phyloP scores from a whole-genome alignment of 2,113 vertebrate genomes.

The Sinocyclocheilus rhinocerous region DNA sequence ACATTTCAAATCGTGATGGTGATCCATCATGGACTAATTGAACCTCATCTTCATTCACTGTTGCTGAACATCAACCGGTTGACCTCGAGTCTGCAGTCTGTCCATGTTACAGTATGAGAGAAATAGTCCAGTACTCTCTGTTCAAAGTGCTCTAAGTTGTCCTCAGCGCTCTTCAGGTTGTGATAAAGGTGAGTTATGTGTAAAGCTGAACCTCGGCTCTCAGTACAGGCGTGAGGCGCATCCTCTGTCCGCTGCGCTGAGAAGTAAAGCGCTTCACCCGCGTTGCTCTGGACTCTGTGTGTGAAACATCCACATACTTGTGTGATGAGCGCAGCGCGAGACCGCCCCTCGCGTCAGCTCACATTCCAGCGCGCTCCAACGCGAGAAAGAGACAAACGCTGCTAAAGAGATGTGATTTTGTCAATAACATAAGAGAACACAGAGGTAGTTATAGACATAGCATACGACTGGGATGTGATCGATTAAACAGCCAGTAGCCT shows the following conservation, averaged over 20 bases:
- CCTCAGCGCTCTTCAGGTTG: background rate
- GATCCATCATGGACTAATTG: conserved; percentile 51
- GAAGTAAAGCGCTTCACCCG: background rate
- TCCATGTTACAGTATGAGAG: conserved; percentile 15
- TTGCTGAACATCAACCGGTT: conserved; percentile 10
- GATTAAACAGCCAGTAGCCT: background rate
- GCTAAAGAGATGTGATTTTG: background rate
- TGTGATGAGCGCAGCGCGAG: conserved; percentile 40
- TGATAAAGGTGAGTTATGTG: background rate
- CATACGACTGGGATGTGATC: background rate
- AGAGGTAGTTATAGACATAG: background rate
- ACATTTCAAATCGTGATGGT: conserved; percentile 53
- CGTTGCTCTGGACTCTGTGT: background rate
- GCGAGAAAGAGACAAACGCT: background rate
- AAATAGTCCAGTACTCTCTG: background rate
- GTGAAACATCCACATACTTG: conserved; percentile 36
- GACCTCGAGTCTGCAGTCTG: background rate
- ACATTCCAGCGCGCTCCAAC: conserved; percentile 24
- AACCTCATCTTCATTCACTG: conserved; percentile 33
- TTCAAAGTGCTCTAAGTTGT: background rate
- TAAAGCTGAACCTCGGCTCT: background rate
- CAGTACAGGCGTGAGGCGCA: background rate
- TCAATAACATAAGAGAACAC: background rate
- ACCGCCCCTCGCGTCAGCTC: conserved; percentile 17
- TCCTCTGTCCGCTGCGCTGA: conserved; percentile 1